Conservation (phyloP, 2,797 vertebrate genomes). For the Ptychadena robeensis region DNA sequence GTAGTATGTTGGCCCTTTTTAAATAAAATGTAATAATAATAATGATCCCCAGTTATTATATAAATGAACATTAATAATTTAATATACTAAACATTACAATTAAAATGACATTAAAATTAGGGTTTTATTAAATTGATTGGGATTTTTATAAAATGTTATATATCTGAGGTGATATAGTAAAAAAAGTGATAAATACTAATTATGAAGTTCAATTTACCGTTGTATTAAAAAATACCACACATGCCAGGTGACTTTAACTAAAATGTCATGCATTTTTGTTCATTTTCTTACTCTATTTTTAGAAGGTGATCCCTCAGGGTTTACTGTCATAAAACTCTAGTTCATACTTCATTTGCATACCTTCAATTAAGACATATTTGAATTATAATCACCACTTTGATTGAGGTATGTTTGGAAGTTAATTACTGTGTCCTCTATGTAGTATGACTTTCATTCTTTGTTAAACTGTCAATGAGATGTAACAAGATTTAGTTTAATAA, state of each 20-base stretch:
- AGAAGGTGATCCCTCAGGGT: background rate
- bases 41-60: no score
- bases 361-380: constrained; percentile 5
- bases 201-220: no score
- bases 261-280: background rate
- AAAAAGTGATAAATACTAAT: no score
- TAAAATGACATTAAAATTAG: no score
- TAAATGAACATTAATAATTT: no score
- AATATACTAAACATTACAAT: no score
- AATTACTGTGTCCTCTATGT: constrained; percentile 39
- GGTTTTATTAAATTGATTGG: no score
- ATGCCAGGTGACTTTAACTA: background rate
- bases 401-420: constrained; percentile 5
- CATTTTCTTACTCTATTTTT: background rate
- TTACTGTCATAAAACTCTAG: no score
- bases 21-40: no score
- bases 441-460: constrained; percentile 39
- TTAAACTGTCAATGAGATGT: constrained; percentile 46
- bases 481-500: constrained; percentile 38
- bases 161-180: no score
- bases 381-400: background rate
- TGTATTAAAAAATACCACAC: background rate
- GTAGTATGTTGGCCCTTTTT: no score
- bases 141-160: no score
- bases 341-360: background rate